phyloP scores from a whole-genome alignment of 2,797 vertebrate species.

The Distichodus sexfasciatus region DNA sequence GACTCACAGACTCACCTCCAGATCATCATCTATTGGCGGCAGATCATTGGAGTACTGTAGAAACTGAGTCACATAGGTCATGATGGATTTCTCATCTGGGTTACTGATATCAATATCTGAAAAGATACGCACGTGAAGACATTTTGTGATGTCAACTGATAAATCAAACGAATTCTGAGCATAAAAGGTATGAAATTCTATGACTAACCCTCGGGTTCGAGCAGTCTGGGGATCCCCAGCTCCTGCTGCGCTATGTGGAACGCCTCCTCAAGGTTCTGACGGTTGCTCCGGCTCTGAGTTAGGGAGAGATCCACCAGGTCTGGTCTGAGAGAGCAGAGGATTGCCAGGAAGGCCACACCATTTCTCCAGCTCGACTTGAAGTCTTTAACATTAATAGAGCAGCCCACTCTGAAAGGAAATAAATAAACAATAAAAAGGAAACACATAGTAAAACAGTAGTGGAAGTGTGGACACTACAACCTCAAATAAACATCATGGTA shows the following conservation, averaged over 20 bases:
- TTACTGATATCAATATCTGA: conserved; percentile 82
- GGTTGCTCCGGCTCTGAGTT: conserved; percentile 73
- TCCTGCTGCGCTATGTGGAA: conserved; percentile 84
- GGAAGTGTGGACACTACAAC: too few relatives aligned
- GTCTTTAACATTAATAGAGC: conserved; percentile 74
- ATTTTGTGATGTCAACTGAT: neutral
- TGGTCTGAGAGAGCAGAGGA: conserved; percentile 85
- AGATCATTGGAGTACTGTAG: conserved; percentile 82
- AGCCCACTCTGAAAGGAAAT: conserved; percentile 57
- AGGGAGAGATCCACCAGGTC: conserved; percentile 80
- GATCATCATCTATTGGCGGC: conserved; percentile 61
- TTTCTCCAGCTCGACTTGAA: conserved; percentile 92
- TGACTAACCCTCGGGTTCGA: conserved; percentile 85
- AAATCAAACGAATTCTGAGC: neutral
- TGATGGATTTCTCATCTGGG: conserved; percentile 93
- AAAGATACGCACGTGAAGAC: neutral
- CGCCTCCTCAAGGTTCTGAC: conserved; percentile 85
- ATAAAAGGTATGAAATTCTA: neutral
- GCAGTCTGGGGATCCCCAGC: conserved; percentile 82
- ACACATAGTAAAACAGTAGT: too few relatives aligned
- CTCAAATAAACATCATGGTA: too few relatives aligned
- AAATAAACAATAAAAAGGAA: too few relatives aligned
- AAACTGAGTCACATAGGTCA: conserved; percentile 93
- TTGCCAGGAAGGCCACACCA: conserved; percentile 83
- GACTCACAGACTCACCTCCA: conserved; percentile 72